phyloP scores from a whole-genome alignment of 2,113 vertebrate species.

The Syngnathus typhle region DNA sequence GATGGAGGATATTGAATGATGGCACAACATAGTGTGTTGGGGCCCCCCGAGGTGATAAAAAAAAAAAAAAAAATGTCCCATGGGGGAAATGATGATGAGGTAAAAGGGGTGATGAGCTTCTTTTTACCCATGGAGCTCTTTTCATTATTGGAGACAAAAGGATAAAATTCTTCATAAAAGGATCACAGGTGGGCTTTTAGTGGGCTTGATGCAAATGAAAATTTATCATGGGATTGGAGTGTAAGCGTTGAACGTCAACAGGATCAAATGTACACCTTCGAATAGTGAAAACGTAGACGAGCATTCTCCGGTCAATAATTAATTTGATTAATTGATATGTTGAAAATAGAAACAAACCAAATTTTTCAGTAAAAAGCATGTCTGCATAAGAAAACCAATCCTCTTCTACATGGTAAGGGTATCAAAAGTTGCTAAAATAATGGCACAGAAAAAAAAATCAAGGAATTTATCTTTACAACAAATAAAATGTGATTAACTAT shows the following conservation, averaged over 20 bases:
- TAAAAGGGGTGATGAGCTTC: slow-evolving; percentile 12
- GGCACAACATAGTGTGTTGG: slow-evolving; percentile 28
- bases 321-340: no score
- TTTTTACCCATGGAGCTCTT: slow-evolving; percentile 42
- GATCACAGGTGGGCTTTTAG: slow-evolving; percentile 29
- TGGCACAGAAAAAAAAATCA: no score
- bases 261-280: background rate
- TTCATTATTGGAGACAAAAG: slow-evolving; percentile 36
- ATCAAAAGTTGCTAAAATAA: no score
- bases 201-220: slow-evolving; percentile 31
- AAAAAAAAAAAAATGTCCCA: slow-evolving; percentile 36
- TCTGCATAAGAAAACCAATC: no score
- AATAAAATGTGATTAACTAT: no score
- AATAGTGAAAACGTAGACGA: background rate
- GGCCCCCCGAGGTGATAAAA: slow-evolving; percentile 21
- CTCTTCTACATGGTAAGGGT: no score
- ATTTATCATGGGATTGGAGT: slow-evolving; percentile 23
- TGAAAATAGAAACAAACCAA: no score
- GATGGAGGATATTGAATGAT: slow-evolving; percentile 45
- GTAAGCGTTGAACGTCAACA: slow-evolving; percentile 17
- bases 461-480: no score
- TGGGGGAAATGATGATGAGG: slow-evolving; percentile 39
- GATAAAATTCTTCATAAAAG: slow-evolving; percentile 46
- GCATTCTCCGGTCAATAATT: background rate
- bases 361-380: no score